phyloP scores from a whole-genome alignment of 1,140 invertebrate species.

The Hormaphis cornu region DNA sequence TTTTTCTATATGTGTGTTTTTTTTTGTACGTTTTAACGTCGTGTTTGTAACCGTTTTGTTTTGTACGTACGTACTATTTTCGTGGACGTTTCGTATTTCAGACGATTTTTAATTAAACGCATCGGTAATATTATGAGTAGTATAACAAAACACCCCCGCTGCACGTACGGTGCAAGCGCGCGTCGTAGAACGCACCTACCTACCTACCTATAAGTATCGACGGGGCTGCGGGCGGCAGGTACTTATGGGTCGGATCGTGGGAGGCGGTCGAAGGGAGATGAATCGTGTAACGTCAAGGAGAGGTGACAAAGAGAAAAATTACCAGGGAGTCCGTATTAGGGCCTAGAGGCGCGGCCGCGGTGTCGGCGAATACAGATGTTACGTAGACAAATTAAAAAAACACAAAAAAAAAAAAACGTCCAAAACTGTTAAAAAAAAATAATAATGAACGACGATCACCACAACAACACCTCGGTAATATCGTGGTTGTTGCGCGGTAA shows the following conservation, averaged over 20 bases:
- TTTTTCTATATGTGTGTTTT: too few relatives aligned
- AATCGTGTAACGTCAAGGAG: not conserved
- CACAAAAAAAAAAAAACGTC: not conserved
- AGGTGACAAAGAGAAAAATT: slow-evolving; percentile 31
- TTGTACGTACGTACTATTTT: not conserved
- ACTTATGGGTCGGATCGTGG: not conserved
- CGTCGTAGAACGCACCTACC: too few relatives aligned
- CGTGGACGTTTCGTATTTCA: not conserved
- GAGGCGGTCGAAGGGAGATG: not conserved
- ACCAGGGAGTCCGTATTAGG: slow-evolving; percentile 2
- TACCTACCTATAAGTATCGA: not conserved
- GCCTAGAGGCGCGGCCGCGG: not conserved
- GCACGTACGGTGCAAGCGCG: too few relatives aligned
- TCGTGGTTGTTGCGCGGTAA: not conserved
- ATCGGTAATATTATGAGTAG: not conserved
- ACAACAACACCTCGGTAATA: not conserved
- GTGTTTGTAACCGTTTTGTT: not conserved
- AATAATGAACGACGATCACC: slow-evolving; percentile 10
- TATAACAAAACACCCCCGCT: too few relatives aligned
- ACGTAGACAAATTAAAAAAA: not conserved
- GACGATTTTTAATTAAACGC: not conserved
- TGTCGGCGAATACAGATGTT: slow-evolving; percentile 20
- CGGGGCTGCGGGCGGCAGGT: not conserved
- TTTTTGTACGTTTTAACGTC: not conserved
- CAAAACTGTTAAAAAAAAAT: slow-evolving; percentile 17